Conservation (phyloP, 2,113 vertebrate species). For the Ptychochromis oligacanthus region DNA sequence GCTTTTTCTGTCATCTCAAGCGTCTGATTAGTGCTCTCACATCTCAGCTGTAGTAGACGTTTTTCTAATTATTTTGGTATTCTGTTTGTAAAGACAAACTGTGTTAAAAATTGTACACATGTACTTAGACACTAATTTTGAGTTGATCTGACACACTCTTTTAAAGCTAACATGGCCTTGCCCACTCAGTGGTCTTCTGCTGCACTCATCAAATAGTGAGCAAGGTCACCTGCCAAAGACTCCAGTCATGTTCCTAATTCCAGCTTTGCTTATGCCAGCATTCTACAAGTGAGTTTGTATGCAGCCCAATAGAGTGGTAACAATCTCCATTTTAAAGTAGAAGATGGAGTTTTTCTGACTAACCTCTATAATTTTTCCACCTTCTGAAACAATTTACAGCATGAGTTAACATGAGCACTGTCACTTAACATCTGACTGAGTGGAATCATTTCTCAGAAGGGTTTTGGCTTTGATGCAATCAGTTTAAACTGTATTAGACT, state of each 20-base stretch:
- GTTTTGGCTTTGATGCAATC: too few species aligned
- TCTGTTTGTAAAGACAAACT: not conserved
- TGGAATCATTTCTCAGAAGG: too few species aligned
- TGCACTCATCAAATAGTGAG: not conserved
- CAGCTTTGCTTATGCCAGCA: not conserved
- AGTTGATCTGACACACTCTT: not conserved
- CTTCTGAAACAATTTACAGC: too few species aligned
- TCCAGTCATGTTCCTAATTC: not conserved
- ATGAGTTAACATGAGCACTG: too few species aligned
- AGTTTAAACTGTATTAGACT: too few species aligned
- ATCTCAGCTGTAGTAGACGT: not conserved
- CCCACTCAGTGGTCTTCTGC: not conserved
- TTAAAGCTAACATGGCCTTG: not conserved
- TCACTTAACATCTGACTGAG: too few species aligned
- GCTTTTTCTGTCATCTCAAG: constrained; percentile 25
- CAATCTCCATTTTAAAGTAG: not conserved
- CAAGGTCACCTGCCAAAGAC: not conserved
- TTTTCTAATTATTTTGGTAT: not conserved
- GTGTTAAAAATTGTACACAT: not conserved
- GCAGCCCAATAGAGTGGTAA: not conserved
- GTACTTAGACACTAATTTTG: not conserved
- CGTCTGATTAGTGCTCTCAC: constrained; percentile 23
- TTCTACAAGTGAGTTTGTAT: not conserved
- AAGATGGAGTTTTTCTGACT: not conserved
- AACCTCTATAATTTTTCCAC: not conserved